Evolutionary conservation across 2,113 vertebrate species (phyloP), one percentile per base, ranked within the genome.

Genomic region (Lamprologus ornatipinnis): DNA sequence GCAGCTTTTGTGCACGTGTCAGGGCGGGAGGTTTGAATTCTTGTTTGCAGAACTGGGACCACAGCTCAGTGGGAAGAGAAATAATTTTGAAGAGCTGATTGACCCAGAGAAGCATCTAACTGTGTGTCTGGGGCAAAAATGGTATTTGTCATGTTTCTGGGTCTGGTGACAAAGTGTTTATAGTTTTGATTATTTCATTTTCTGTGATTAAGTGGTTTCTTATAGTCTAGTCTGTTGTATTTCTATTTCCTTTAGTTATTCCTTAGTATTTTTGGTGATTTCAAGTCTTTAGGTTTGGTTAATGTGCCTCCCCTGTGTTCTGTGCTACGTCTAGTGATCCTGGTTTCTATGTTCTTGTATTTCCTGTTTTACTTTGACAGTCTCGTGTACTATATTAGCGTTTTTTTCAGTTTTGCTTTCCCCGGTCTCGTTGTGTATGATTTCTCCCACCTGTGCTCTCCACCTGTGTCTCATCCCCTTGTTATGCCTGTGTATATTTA

Each of bases 151-250:
- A 63, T 35, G 31, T 17, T 63, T 1, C 58, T 33, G 28, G 15
- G 5, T 63, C 28, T 33, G 28, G 2, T 58, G 53, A 23, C 53
- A 6, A 4, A 23, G 7, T 6, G 28, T 65, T 35, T n/a, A n/a
- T 35, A 0, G 1, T 35, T 7, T 37, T 65, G 17, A 37, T 37
- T 35, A 37, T 65, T 35, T 65, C 0, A 3, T 0, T 0, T 37
- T 65, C 2, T n/a, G 17, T 35, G 17, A 63, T 63, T 63, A n/a
- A 1, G 31, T 63, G 31, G 58, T 5, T 65, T 65, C 31, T 65
- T 1, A 7, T n/a, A 0, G 17, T 65, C 17, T 65, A 35, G 17
- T 65, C 10, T 65, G 60, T 65, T 65, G 17, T 7, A 65, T 37
- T 65, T 37, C 31, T 65, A n/a, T 2, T n/a, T 12, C 60, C 10